Evolutionary conservation across 1,140 invertebrate species (phyloP).

Genomic region (Tetramorium parvispinum): DNA sequence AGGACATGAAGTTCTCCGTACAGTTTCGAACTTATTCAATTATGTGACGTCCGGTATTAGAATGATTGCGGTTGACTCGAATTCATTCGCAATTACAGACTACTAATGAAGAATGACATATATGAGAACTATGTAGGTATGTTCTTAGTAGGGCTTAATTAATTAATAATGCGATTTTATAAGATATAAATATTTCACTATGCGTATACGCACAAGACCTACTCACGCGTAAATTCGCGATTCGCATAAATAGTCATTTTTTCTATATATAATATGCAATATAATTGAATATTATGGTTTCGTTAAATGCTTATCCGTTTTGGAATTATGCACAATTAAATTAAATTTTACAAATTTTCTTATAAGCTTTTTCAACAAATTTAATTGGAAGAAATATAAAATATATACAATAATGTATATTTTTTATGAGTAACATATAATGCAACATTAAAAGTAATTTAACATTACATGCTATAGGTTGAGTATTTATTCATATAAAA

Average conservation of each 20-base stretch:
- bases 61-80: conserved; percentile 29
- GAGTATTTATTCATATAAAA: not conserved
- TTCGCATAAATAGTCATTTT: not conserved
- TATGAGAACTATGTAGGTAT: not conserved
- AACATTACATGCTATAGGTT: not conserved
- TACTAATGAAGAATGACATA: not conserved
- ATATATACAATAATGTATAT: not conserved
- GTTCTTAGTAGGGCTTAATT: not conserved
- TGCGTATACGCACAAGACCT: conserved; percentile 36
- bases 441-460: not conserved
- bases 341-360: not conserved
- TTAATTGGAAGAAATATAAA: not conserved
- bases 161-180: conserved; percentile 28
- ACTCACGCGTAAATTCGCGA: not conserved
- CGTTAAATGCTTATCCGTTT: not conserved
- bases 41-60: conserved; percentile 18
- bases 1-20: conserved; percentile 67
- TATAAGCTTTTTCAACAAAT: not conserved
- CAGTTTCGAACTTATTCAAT: conserved; percentile 47
- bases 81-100: conserved; percentile 8
- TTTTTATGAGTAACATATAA: not conserved
- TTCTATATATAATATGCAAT: not conserved
- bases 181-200: conserved; percentile 26
- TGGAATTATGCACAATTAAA: conserved; percentile 2
- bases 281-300: not conserved